Evolutionary conservation across 92 coral and sea anemone species (phyloP), one percentile per base, ranked within the genome.

Genomic region (Palythoa grandis): DNA sequence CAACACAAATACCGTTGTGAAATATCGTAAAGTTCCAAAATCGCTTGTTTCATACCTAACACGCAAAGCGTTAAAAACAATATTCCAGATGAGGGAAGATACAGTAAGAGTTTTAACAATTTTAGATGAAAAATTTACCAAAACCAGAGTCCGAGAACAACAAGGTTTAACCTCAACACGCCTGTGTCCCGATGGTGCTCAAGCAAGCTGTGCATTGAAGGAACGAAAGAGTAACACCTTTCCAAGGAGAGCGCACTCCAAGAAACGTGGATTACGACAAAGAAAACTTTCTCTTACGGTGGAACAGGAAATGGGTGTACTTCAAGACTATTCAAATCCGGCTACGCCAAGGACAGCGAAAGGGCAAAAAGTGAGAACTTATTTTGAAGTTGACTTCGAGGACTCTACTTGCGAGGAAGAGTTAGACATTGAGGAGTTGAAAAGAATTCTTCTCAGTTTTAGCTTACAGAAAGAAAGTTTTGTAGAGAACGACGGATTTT

Each of bases 301-400:
- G 74, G 85, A 80, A 24, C 85, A 80, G 14, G 85, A 80, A 47
- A 47, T 14, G 74, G 63, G 19, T 35, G 7, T 67, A 29, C 37
- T 80, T 11, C 57, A 48, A 66, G 74, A 80, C 74, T 80, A 66
- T 47, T 67, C 75, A 23, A 48, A 43, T 22, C 52, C 74, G 6
- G 48, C 85, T 11, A 63, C 63, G 17, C 58, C 74, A 0, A 66
- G 22, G 52, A 63, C 7, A 17, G 4, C 85, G 25, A 50, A 63
- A 80, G 85, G 74, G 50, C 37, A n/a, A 67, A 80, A 80, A 70
- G 74, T 80, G 37, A 80, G 65, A 80, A 80, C 85, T 14, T 63
- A 80, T 43, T 80, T 80, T 24, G 85, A 80, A 47, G 73, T 80
- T 48, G 75, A 80, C 61, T 80, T 80, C 48, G 85, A 80, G 61